phyloP scores from a whole-genome alignment of 2,113 vertebrate genomes.

The Ovis aries region DNA sequence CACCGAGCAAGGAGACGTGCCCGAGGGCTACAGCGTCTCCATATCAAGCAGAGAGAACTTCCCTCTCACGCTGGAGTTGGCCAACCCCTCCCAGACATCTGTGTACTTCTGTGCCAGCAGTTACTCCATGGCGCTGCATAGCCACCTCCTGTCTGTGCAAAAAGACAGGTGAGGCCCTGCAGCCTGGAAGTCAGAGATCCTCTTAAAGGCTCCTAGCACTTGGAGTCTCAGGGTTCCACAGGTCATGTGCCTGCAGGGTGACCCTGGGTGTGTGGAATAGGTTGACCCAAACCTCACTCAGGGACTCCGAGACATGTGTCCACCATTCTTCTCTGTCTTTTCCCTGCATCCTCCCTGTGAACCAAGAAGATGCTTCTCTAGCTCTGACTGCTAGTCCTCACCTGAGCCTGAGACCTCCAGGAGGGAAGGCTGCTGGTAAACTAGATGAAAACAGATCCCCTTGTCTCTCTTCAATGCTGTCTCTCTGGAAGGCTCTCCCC shows the following conservation, averaged over 20 bases:
- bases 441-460: no score
- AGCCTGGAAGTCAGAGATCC: no score
- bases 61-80: accelerated
- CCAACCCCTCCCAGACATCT: neutral
- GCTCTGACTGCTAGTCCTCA: neutral
- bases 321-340: neutral
- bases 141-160: neutral
- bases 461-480: no score
- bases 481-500: neutral
- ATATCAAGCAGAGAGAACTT: neutral
- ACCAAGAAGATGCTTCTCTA: neutral
- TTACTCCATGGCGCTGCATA: accelerated
- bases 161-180: neutral
- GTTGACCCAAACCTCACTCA: neutral
- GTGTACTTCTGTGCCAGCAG: conserved; percentile 47
- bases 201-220: no score
- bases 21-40: no score
- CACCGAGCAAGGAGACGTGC: accelerated
- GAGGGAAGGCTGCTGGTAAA: accelerated
- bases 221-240: accelerated
- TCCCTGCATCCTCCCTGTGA: neutral
- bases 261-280: no score
- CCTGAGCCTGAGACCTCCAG: neutral
- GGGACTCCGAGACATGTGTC: accelerated
- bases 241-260: accelerated